Evolutionary conservation across 1,140 invertebrate species (phyloP).

Genomic region (Brachionus paranguensis): DNA sequence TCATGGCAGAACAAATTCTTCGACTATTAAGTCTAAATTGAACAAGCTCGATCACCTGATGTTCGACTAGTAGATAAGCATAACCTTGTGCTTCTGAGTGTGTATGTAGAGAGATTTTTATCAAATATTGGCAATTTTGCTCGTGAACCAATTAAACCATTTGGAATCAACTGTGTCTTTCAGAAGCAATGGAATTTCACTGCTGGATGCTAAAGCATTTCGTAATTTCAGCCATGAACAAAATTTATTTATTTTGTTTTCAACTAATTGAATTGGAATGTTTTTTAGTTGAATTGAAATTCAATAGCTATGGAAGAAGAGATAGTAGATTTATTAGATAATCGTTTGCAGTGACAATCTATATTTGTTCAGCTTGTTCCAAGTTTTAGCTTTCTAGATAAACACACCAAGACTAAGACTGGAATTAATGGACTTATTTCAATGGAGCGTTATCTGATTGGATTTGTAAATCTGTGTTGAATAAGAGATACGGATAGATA

Average conservation of each 20-base stretch:
- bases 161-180: neutral
- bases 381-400: constrained; percentile 2
- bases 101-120: neutral
- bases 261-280: constrained; percentile 1
- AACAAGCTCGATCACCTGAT: neutral
- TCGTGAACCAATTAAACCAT: neutral
- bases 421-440: neutral
- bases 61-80: neutral
- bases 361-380: constrained; percentile 4
- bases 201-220: neutral
- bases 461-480: neutral
- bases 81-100: neutral
- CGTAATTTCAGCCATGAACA: neutral
- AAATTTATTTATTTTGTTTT: neutral
- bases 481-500: neutral
- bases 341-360: neutral
- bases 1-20: neutral
- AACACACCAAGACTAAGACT: neutral
- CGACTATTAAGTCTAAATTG: neutral
- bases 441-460: neutral
- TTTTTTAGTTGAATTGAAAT: neutral
- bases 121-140: neutral
- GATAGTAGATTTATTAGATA: neutral
- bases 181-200: neutral
- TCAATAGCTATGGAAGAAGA: neutral